phyloP scores from a whole-genome alignment of 2,797 vertebrate species.

The Hemitrygon akajei region DNA sequence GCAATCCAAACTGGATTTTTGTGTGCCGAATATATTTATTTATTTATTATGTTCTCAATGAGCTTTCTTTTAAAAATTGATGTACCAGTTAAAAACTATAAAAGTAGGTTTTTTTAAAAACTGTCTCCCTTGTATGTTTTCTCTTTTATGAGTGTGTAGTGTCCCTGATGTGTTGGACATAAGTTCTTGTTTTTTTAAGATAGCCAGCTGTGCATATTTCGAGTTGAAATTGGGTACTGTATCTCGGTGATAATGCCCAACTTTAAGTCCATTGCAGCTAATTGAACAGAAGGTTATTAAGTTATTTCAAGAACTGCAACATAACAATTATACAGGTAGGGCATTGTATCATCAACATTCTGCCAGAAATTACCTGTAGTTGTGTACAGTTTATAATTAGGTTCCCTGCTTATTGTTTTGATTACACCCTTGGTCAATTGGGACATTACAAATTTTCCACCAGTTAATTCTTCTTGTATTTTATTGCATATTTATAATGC shows the following conservation, averaged over 20 bases:
- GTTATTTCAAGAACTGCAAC: neutral
- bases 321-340: neutral
- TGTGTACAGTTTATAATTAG: neutral
- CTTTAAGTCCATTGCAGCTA: neutral
- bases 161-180: neutral
- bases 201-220: neutral
- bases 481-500: neutral
- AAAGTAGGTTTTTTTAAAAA: too few species aligned
- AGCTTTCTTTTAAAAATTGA: too few species aligned
- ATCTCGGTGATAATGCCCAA: neutral
- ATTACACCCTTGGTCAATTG: neutral
- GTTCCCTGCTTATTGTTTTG: neutral
- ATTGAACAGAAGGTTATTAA: neutral
- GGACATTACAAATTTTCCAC: neutral
- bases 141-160: too few species aligned
- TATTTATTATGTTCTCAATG: too few species aligned
- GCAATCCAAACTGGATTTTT: too few species aligned
- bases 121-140: too few species aligned
- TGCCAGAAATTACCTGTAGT: neutral
- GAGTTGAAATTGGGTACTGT: neutral
- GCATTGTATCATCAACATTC: neutral
- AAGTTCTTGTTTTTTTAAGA: neutral
- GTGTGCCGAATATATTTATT: too few species aligned
- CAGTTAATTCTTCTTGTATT: neutral
- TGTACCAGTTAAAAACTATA: too few species aligned